phyloP scores from a whole-genome alignment of 2,797 vertebrate genomes.

The Sebastes taczanowskii region DNA sequence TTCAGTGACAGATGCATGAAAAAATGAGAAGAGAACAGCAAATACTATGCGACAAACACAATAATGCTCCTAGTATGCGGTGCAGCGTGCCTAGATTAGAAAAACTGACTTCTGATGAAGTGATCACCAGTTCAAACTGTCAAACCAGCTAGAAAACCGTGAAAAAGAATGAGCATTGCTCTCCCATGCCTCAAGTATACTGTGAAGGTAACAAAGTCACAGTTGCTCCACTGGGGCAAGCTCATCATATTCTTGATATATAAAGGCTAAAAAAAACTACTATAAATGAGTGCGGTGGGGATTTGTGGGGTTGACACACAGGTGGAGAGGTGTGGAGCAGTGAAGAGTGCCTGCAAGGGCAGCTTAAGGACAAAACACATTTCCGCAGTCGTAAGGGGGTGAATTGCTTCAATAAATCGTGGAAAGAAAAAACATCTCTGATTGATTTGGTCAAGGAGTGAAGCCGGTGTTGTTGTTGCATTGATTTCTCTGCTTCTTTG shows the following conservation, averaged over 20 bases:
- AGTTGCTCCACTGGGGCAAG: neutral
- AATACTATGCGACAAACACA: constrained; percentile 5
- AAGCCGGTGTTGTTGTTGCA: constrained; percentile 55
- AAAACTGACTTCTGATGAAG: neutral
- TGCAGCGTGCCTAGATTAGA: neutral
- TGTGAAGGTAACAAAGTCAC: neutral
- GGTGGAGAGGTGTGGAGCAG: neutral
- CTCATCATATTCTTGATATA: constrained; percentile 16
- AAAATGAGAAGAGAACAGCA: constrained; percentile 19
- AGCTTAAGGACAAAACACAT: constrained; percentile 46
- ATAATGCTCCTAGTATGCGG: neutral
- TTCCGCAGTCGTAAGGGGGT: constrained; percentile 29
- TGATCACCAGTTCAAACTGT: neutral
- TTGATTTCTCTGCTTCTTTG: constrained; percentile 56
- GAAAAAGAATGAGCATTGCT: neutral
- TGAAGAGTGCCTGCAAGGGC: neutral
- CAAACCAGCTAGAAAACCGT: constrained; percentile 1
- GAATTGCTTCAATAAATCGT: constrained; percentile 64
- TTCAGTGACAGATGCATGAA: constrained; percentile 4
- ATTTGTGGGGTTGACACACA: neutral
- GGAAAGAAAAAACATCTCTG: constrained; percentile 41
- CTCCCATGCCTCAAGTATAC: neutral
- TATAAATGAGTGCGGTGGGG: neutral
- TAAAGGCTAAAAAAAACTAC: neutral
- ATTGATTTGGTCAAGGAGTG: constrained; percentile 63